These are phyloP conservation scores for Pempheris klunzingeri DNA, from an alignment of 2,797 vertebrate species.

Conservation along the genomic window DNA sequence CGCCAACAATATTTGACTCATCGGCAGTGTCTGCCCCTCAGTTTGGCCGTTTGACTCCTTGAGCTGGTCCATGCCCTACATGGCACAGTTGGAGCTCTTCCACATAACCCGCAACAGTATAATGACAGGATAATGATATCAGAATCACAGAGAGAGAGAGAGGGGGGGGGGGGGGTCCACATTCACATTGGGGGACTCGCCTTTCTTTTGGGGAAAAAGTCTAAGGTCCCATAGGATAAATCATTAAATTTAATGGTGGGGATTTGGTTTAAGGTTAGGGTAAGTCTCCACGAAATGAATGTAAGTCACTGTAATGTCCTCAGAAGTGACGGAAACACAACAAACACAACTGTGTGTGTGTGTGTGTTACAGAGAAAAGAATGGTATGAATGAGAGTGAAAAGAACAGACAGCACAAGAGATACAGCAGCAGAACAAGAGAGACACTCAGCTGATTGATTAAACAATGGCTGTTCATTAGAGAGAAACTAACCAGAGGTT, in stretches of 20 bases:
- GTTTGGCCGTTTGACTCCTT: constrained; percentile 26
- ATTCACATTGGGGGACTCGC: no score
- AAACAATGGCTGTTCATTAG: constrained; percentile 70
- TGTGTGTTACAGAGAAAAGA: constrained; percentile 14
- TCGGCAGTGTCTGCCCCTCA: constrained; percentile 45
- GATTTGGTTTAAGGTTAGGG: no score
- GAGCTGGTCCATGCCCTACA: constrained; percentile 13
- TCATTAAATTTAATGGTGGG: no score
- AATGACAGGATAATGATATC: constrained; percentile 31
- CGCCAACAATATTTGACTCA: constrained; percentile 38
- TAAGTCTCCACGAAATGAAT: no score
- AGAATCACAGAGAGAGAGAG: background rate
- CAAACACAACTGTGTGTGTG: constrained; percentile 8
- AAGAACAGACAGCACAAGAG: constrained; percentile 23
- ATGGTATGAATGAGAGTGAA: constrained; percentile 42
- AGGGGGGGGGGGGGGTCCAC: no score
- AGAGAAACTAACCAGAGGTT: constrained; percentile 51
- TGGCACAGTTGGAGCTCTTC: constrained; percentile 22
- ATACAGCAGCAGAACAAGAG: constrained; percentile 53
- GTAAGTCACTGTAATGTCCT: no score
- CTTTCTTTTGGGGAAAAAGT: no score
- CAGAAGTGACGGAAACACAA: no score
- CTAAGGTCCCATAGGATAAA: no score
- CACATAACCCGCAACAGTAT: constrained; percentile 7
- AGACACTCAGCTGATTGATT: constrained; percentile 65